A percentile compares a stretch with the other conserved stretches of the same genome.
These are phyloP conservation scores for Enteromius trimaculatus DNA, from an alignment of 2,797 vertebrate species.

Conservation along the genomic window DNA sequence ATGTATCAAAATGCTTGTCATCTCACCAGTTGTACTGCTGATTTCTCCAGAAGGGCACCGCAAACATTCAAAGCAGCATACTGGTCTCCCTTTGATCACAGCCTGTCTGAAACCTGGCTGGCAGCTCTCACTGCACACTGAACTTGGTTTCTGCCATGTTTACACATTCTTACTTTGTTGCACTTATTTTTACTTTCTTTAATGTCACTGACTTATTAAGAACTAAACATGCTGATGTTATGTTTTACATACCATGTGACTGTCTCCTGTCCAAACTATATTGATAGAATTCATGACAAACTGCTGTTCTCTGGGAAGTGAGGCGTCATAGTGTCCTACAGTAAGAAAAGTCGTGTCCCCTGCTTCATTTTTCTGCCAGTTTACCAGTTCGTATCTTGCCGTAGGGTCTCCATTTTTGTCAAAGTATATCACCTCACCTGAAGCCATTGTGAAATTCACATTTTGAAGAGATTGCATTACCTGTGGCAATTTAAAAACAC, in stretches of 20 bases:
- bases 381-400: constrained; percentile 77
- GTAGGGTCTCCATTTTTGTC: constrained; percentile 75
- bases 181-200: neutral
- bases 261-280: constrained; percentile 71
- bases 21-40: constrained; percentile 71
- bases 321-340: constrained; percentile 75
- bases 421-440: constrained; percentile 75
- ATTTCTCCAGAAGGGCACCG: constrained; percentile 76
- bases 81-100: constrained; percentile 74
- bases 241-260: constrained; percentile 49
- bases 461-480: constrained; percentile 67
- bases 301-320: constrained; percentile 68
- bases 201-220: neutral
- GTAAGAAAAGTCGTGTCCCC: constrained; percentile 70
- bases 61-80: constrained; percentile 78
- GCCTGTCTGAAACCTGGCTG: constrained; percentile 73
- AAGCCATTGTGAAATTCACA: constrained; percentile 72
- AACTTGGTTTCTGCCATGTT: constrained; percentile 70
- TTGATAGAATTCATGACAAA: constrained; percentile 71
- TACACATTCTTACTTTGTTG: constrained; percentile 34
- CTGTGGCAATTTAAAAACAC: constrained; percentile 56
- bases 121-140: constrained; percentile 78
- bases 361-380: constrained; percentile 75
- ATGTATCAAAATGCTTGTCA: neutral
- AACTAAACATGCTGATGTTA: neutral